phyloP scores from a whole-genome alignment of 2,113 vertebrate genomes.

The Salvelinus namaycush region DNA sequence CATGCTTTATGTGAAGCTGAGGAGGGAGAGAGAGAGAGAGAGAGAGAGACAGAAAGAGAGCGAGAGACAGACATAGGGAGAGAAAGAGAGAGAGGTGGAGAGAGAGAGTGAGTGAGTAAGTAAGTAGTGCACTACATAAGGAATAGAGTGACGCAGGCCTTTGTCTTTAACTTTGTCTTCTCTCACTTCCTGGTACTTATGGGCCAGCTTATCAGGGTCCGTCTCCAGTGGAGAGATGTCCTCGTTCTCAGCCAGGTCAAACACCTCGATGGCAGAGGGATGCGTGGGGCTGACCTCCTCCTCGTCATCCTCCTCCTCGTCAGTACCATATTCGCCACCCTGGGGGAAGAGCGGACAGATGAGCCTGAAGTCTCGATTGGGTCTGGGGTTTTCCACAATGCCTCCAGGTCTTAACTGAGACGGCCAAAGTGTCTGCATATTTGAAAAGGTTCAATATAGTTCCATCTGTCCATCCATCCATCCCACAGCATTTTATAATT shows the following conservation, averaged over 20 bases:
- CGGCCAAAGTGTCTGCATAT: no score
- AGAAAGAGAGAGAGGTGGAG: background rate
- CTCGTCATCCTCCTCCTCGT: constrained; percentile 86
- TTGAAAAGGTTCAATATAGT: no score
- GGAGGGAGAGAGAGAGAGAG: constrained; percentile 2
- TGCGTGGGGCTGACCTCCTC: constrained; percentile 94
- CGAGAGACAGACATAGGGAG: no score
- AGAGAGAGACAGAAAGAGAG: no score
- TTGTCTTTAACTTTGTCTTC: no score
- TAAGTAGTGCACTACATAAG: background rate
- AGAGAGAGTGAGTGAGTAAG: background rate
- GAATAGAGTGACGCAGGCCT: background rate
- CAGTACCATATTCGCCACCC: constrained; percentile 87
- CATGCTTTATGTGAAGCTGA: constrained; percentile 96
- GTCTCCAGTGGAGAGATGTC: constrained; percentile 92
- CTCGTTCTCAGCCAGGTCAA: constrained; percentile 92
- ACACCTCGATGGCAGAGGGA: constrained; percentile 92
- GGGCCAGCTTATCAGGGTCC: constrained; percentile 93
- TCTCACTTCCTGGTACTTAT: constrained; percentile 95
- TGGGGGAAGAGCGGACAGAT: constrained; percentile 21
- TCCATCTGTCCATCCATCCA: no score
- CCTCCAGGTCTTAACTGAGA: no score
- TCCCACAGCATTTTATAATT: background rate
- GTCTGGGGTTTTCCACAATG: no score
- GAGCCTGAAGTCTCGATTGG: no score